Base-by-base conservation (phyloP, 23 tunicate genomes). In the Oikopleura dioica region DNA sequence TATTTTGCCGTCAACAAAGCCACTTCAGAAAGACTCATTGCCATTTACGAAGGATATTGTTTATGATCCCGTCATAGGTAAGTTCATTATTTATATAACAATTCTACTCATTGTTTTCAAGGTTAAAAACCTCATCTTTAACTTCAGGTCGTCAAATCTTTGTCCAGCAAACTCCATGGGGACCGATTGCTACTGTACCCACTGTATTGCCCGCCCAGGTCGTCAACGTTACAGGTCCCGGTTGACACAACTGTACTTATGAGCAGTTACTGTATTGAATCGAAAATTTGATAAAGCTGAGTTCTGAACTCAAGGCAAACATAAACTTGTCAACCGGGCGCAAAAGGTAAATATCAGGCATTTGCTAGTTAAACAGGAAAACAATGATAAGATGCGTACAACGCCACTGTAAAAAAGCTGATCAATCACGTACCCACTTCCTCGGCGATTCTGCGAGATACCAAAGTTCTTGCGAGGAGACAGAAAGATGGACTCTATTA, bases 361-460 rank as follows among this genome's bases (percentile, higher is more conserved):
- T n/a, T n/a, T n/a, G n/a, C n/a, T n/a, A n/a, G n/a, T n/a, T n/a
- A n/a, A n/a, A n/a, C n/a, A n/a, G n/a, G n/a, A n/a, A n/a, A n/a
- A n/a, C n/a, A n/a, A n/a, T n/a, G n/a, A n/a, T n/a, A n/a, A n/a
- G 72, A 63, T 28, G 72, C 72, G 33, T 63, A 63, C 26, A 63
- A 63, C 33, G 72, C 72, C 33, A 63, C 72, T 2, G 72, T 63
- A 24, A 63, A 63, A 63, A 63, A 63, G 26, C 72, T 63, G 30
- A 63, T 63, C 2, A 63, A 63, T 28, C 72, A 63, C 26, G 72
- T 63, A 12, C 72, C 72, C 16, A 63, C 72, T 24, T 63, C 72
- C 2, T 63, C 72, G 26, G 72, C 72, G 2, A 63, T 63, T 16
- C 72, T 63, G 4, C 29, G 72, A 21, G 72, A 63, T 63, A 63